Evolutionary conservation across 2,797 vertebrate genomes (phyloP).

Genomic region (Anguilla pacifica): DNA sequence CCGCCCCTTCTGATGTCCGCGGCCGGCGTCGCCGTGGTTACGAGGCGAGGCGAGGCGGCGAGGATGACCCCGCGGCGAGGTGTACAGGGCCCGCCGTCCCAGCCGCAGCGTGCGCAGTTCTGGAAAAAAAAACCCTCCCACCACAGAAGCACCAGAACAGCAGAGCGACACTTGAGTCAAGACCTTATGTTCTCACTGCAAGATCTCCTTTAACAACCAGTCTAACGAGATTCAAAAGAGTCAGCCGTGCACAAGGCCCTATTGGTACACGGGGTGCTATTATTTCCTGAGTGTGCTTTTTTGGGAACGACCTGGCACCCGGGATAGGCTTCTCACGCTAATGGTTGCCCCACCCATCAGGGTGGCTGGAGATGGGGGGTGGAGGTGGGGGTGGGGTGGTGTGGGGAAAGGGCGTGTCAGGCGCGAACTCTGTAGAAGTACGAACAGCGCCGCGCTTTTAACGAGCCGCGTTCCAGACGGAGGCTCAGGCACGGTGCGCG

Average conservation of each 20-base stretch:
- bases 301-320: background rate
- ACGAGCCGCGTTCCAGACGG: constrained; percentile 62
- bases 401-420: background rate
- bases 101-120: background rate
- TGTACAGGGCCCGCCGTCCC: constrained; percentile 29
- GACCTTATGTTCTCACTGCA: no score
- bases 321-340: background rate
- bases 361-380: no score
- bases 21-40: constrained; percentile 44
- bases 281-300: background rate
- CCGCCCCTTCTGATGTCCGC: constrained; percentile 42
- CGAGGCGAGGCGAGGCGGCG: constrained; percentile 47
- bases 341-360: background rate
- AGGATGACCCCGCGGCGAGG: constrained; percentile 35
- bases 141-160: no score
- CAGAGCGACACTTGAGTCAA: no score
- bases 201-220: no score
- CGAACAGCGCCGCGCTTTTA: constrained; percentile 50
- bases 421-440: background rate
- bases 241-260: no score
- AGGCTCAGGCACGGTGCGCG: constrained; percentile 49
- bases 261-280: no score
- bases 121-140: background rate
- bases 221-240: no score
- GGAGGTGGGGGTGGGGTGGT: background rate